Conservation (phyloP, 2,888 invertebrate genomes). For the Molanna angustata region DNA sequence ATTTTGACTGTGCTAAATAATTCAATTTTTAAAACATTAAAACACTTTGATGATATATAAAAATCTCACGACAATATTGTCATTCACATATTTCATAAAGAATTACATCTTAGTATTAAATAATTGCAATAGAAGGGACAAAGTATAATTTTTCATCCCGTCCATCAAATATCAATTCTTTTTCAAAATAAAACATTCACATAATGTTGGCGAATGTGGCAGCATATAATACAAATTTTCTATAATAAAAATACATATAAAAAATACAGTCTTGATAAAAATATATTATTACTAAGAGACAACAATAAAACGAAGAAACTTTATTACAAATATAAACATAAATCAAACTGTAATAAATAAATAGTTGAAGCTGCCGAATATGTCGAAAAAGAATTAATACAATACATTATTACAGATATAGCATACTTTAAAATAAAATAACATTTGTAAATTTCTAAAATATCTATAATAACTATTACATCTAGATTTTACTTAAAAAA, state of each 20-base stretch:
- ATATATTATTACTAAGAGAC: too few relatives aligned
- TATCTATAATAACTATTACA: constrained; percentile 29
- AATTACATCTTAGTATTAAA: neutral
- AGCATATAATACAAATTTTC: constrained; percentile 13
- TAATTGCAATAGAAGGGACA: constrained; percentile 30
- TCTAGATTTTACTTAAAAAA: constrained; percentile 24
- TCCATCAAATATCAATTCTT: constrained; percentile 31
- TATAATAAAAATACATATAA: constrained; percentile 6
- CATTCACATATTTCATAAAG: neutral
- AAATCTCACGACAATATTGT: constrained; percentile 12
- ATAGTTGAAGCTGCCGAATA: constrained; percentile 26
- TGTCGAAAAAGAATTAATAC: constrained; percentile 31
- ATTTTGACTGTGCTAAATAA: neutral
- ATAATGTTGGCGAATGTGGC: constrained; percentile 5
- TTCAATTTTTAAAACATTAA: neutral
- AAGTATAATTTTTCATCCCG: constrained; percentile 24
- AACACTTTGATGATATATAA: constrained; percentile 9
- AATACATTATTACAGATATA: constrained; percentile 21
- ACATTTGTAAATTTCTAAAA: constrained; percentile 25
- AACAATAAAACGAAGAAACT: constrained; percentile 11
- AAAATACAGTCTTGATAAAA: constrained; percentile 15
- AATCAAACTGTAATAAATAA: constrained; percentile 27
- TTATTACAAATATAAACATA: too few relatives aligned
- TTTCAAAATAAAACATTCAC: constrained; percentile 21
- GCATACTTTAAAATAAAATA: constrained; percentile 28